Conservation (phyloP, 2,797 vertebrate genomes). For the Siniperca scherzeri region DNA sequence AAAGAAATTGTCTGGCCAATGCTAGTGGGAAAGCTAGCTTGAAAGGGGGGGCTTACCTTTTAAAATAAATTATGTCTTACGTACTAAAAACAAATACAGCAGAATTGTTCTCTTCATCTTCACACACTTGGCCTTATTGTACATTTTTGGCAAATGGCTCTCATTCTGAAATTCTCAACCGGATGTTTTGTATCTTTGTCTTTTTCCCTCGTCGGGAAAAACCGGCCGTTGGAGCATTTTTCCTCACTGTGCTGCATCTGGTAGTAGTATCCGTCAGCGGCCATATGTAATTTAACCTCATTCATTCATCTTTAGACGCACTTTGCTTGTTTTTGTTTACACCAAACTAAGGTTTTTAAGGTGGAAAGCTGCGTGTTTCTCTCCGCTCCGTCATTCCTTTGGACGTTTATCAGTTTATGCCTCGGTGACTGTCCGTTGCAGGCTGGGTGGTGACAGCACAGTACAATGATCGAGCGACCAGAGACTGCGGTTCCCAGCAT, state of each 20-base stretch:
- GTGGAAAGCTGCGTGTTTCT: neutral
- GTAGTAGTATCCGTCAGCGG: conserved; percentile 43
- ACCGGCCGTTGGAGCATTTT: conserved; percentile 50
- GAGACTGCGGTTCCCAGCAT: conserved; percentile 85
- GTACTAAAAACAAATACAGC: neutral
- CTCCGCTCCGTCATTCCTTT: conserved; percentile 12
- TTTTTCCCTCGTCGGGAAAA: neutral
- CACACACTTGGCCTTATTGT: neutral
- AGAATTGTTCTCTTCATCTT: neutral
- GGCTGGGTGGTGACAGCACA: conserved; percentile 77
- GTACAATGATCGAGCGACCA: conserved; percentile 87
- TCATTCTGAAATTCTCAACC: conserved; percentile 65
- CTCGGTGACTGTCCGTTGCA: conserved; percentile 64
- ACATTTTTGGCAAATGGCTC: neutral
- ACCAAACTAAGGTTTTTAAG: fast-evolving
- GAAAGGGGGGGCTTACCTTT: neutral
- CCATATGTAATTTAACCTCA: conserved; percentile 66
- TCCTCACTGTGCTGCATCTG: conserved; percentile 36
- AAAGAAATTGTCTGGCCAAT: neutral
- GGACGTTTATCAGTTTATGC: conserved; percentile 57
- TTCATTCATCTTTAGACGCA: conserved; percentile 60
- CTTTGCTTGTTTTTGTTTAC: neutral
- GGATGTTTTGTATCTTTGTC: conserved; percentile 21
- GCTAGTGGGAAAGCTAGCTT: neutral
- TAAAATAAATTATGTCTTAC: neutral